These are phyloP conservation scores for Xylota sylvarum DNA, from an alignment of 2,888 invertebrate species.

Conservation along the genomic window DNA sequence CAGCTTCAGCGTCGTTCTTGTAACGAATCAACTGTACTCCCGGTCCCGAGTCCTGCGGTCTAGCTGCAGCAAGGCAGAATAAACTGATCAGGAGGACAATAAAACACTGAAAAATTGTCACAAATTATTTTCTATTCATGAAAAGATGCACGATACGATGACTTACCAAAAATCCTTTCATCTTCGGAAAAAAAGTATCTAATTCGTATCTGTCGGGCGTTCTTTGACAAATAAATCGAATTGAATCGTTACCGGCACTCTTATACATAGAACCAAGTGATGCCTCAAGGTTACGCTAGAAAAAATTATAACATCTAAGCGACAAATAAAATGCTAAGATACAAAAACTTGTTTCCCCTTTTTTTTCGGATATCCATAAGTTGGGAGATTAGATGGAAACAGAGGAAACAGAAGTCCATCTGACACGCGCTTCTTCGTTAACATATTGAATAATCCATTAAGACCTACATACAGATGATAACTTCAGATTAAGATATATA, in stretches of 20 bases:
- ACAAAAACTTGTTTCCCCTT: constrained; percentile 24
- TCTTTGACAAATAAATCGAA: constrained; percentile 37
- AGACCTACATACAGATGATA: background rate
- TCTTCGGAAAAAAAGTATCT: background rate
- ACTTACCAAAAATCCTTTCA: constrained; percentile 57
- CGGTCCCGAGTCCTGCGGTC: constrained; percentile 35
- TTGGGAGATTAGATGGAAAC: background rate
- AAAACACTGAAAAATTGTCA: constrained; percentile 19
- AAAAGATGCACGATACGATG: background rate
- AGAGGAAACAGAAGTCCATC: constrained; percentile 1
- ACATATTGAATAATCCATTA: constrained; percentile 1
- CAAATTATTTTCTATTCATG: background rate
- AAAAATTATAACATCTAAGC: background rate
- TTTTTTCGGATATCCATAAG: constrained; percentile 12
- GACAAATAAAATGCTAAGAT: background rate
- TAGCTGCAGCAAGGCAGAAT: constrained; percentile 28
- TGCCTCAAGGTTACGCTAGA: constrained; percentile 40
- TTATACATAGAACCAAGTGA: constrained; percentile 44
- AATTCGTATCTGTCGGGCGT: constrained; percentile 4
- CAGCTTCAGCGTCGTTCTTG: constrained; percentile 50
- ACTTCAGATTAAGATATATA: no score
- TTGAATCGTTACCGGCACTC: background rate
- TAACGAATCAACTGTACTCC: constrained; percentile 45
- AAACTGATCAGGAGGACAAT: constrained; percentile 40
- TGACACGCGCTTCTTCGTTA: constrained; percentile 26